Evolutionary conservation across 1,140 invertebrate species (phyloP), one percentile per base, ranked within the genome.

Genomic region (Eupeodes corollae): DNA sequence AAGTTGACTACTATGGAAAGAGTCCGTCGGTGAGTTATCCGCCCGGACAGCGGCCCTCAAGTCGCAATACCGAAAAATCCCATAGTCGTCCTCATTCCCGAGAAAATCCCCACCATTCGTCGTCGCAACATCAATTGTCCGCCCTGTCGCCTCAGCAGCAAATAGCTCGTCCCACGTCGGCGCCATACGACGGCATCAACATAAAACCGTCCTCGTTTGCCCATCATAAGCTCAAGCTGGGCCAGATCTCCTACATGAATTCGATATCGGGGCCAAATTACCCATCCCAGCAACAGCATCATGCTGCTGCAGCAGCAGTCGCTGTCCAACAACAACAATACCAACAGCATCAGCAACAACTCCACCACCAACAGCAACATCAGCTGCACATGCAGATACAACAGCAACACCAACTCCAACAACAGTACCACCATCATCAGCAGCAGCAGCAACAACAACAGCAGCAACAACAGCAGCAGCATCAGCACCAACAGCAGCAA

Each of bases 201-300:
- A 51, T 52, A 13, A 52, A 52, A 51, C 47, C 50, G 12, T 56
- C 54, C 19, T 56, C 46, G 15, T 61, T 58, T 55, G 62, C 60
- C 8, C 61, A 65, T 49, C 64, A 67, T 26, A 68, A 66, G 53
- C 56, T 59, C 10, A 68, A 67, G 52, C 48, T 66, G 13, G 51
- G 51, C 15, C 49, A 53, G 14, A 39, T 51, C 26, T 48, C 53
- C 13, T 52, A 52, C 43, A 48, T 47, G 42, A 53, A 53, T 42
- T 47, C 52, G 19, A 46, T 46, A 13, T 42, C 38, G 9, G 33
- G 39, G 9, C 35, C 42, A 11, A 15, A 18, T 16, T 49, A 44
- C 33, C 15, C 14, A 9, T 32, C n/a, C n/a, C 13, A 40, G 13
- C 46, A 41, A 12, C 39, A 41, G 14, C 10, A 30, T 5, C n/a